Evolutionary conservation across 2,888 invertebrate species (phyloP), one percentile per base, ranked within the genome.

Genomic region (Melolontha melolontha): DNA sequence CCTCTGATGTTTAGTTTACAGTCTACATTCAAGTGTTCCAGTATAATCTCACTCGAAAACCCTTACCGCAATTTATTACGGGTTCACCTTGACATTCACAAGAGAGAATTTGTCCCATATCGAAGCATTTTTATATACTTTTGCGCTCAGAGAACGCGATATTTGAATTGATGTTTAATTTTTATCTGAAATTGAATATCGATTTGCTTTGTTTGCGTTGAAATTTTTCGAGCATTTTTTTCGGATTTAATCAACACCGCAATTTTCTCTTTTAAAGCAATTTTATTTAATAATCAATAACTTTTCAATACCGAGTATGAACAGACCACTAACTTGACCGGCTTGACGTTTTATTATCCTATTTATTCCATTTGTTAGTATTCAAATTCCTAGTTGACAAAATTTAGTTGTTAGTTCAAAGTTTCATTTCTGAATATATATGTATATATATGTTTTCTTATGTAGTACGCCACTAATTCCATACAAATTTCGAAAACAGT

Each of bases 1-100:
- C 66, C 63, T 68, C 49, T 64, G 66, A 71, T 59, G 66, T 63
- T 59, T 57, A 50, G 44, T 55, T 55, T 47, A 34, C 47, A 47
- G 34, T 17, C 22, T 22, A 41, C 16, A 11, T 40, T 11, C 10
- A 29, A 52, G 29, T 29, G 29, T 44, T 44, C 47, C 12, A 27
- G 10, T 10, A 16, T 44, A 44, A 47, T 14, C 49, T 10, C 39
- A 16, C 47, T 47, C 27, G 17, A 62, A 47, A 62, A 47, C 44
- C 42, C 57, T 44, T 59, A 27, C 16, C 16, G 29, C 27, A 59
- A 59, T 62, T 62, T 62, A 49, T 62, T 34, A 49, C 47, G 8
- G 1, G 10, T 42, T 16, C 34, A 10, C 12, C 29, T 2, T 10
- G 11, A 47, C 44, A n/a, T 62, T 17, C 14, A n/a, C 17, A 47